Percentiles rank a stretch among this genome's conserved stretches.
Evolutionary conservation across 2,113 vertebrate genomes (phyloP).

Genomic region (Cheilinus undulatus): DNA sequence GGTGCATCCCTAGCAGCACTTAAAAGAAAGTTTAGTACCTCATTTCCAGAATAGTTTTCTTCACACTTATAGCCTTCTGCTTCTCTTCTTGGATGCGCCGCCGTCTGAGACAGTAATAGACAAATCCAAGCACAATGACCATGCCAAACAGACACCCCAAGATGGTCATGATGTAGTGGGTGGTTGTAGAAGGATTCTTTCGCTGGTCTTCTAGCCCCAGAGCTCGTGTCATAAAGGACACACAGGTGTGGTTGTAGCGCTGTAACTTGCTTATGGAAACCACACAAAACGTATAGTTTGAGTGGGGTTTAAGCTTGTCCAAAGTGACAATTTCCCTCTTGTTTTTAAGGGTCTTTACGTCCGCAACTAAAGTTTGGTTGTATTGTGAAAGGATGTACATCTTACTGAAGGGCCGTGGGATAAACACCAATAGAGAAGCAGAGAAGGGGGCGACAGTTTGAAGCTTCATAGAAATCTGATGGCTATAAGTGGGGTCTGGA

Average conservation of each 20-base stretch:
- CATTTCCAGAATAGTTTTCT: constrained; percentile 99
- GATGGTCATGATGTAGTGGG: constrained; percentile 99
- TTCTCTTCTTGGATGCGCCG: constrained; percentile 95
- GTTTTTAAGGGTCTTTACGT: constrained; percentile 92
- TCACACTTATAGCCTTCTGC: constrained; percentile 95
- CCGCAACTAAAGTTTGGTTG: constrained; percentile 90
- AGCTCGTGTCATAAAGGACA: constrained; percentile 91
- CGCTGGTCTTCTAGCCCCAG: constrained; percentile 84
- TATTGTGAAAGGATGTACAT: constrained; percentile 97
- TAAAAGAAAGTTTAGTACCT: constrained; percentile 68
- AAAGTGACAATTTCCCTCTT: constrained; percentile 90
- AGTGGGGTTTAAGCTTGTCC: constrained; percentile 90
- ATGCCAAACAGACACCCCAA: constrained; percentile 97
- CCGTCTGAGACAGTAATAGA: constrained; percentile 95
- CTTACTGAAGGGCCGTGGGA: constrained; percentile 94
- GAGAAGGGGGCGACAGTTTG: constrained; percentile 89
- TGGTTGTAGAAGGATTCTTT: constrained; percentile 91
- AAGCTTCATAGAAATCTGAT: constrained; percentile 88
- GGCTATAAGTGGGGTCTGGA: constrained; percentile 86
- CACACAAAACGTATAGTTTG: constrained; percentile 96
- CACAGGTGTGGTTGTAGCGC: constrained; percentile 96
- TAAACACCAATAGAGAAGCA: constrained; percentile 91
- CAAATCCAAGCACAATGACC: constrained; percentile 95
- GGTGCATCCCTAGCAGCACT: too few relatives aligned
- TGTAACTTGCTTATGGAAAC: constrained; percentile 93